Percentiles rank a stretch among this genome's conserved stretches.
Conservation (phyloP, 2,797 vertebrate genomes). For the Oceanodroma leucorhoa region DNA sequence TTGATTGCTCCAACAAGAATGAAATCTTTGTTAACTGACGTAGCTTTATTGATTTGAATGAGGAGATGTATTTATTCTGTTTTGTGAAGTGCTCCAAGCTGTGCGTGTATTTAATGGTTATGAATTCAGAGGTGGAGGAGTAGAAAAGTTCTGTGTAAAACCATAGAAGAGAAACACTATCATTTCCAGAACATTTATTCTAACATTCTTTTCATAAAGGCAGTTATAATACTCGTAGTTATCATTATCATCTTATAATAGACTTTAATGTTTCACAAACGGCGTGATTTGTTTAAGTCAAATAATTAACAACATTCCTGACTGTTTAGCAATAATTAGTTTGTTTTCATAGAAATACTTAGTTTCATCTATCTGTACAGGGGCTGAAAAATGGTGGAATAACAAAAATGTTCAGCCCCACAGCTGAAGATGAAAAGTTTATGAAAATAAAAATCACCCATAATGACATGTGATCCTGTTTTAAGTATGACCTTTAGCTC, state of each 20-base stretch:
- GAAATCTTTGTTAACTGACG: conserved; percentile 39
- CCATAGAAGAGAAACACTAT: background rate
- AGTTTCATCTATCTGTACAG: background rate
- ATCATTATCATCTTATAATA: conserved; percentile 39
- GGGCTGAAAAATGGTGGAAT: conserved; percentile 25
- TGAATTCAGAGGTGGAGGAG: conserved; percentile 1
- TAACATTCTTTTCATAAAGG: conserved; percentile 19
- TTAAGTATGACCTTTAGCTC: conserved; percentile 24
- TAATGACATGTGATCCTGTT: conserved; percentile 8
- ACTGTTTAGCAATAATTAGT: conserved; percentile 56
- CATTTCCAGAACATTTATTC: conserved; percentile 36
- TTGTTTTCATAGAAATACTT: conserved; percentile 49
- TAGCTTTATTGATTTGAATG: conserved; percentile 11
- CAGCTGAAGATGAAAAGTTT: conserved; percentile 1
- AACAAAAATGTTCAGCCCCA: background rate
- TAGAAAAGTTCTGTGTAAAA: background rate
- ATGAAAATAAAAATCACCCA: conserved; percentile 24
- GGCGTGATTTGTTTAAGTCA: conserved; percentile 8
- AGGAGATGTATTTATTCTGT: conserved; percentile 19
- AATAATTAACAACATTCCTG: conserved; percentile 54
- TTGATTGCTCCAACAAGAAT: conserved; percentile 30
- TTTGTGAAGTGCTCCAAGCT: conserved; percentile 10
- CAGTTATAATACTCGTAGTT: background rate
- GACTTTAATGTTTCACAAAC: conserved; percentile 24
- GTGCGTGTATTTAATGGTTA: background rate